Evolutionary conservation across 1,140 invertebrate genomes (phyloP).

Genomic region (Euwallacea fornicatus): DNA sequence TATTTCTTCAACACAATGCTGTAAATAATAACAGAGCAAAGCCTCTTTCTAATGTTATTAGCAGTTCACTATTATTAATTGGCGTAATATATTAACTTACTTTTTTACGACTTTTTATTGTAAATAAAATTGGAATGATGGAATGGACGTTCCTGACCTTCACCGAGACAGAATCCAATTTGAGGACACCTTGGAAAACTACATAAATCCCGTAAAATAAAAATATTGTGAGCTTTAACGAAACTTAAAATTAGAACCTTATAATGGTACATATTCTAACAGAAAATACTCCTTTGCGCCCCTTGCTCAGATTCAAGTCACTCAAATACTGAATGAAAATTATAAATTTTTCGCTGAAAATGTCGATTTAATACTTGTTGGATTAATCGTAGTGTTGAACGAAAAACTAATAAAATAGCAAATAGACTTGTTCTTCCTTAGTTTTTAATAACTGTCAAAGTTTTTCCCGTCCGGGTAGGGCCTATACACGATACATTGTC

Average conservation of each 20-base stretch:
- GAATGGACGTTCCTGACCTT: constrained; percentile 48
- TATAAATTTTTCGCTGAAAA: neutral
- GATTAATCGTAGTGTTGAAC: constrained; percentile 74
- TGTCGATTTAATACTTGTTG: constrained; percentile 57
- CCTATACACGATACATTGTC: constrained; percentile 74
- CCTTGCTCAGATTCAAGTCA: constrained; percentile 74
- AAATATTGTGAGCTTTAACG: constrained; percentile 72
- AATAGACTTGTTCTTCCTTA: constrained; percentile 65
- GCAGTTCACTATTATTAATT: too few relatives aligned
- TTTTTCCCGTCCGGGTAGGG: constrained; percentile 82
- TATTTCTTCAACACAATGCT: too few relatives aligned
- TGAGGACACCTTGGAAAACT: constrained; percentile 76
- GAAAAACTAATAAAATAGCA: constrained; percentile 79
- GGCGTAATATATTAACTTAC: too few relatives aligned
- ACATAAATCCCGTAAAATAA: constrained; percentile 69
- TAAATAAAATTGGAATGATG: too few relatives aligned
- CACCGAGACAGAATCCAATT: constrained; percentile 59
- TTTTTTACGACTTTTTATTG: too few relatives aligned
- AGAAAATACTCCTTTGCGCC: constrained; percentile 68
- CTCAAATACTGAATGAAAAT: constrained; percentile 67
- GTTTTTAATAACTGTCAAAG: constrained; percentile 69
- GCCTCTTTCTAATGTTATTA: too few relatives aligned
- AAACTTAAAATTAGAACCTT: constrained; percentile 57
- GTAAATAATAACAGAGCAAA: too few relatives aligned
- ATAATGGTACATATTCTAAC: constrained; percentile 40